phyloP scores from a whole-genome alignment of 2,888 invertebrate genomes.

The Scaptomyza cyrtandrae region DNA sequence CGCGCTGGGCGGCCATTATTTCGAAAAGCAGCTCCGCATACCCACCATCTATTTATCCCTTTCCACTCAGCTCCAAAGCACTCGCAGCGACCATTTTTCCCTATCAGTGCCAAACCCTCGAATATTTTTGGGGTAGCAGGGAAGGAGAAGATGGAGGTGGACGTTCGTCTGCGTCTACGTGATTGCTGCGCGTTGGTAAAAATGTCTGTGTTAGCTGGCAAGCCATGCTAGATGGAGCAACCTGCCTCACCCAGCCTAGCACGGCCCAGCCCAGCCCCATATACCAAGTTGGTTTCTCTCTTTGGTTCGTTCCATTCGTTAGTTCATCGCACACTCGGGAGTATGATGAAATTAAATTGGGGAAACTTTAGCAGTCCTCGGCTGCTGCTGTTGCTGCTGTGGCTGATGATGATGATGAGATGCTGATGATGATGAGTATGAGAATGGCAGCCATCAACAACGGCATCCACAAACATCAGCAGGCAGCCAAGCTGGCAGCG shows the following conservation, averaged over 20 bases:
- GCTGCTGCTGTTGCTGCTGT: conserved; percentile 19
- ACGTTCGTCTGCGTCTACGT: conserved; percentile 60
- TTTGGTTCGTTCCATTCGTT: conserved; percentile 72
- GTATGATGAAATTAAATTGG: conserved; percentile 83
- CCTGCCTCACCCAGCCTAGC: conserved; percentile 1
- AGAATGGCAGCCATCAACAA: conserved; percentile 80
- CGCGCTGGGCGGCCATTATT: conserved; percentile 57
- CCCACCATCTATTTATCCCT: not conserved
- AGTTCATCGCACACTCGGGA: conserved; percentile 78
- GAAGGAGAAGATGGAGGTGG: not conserved
- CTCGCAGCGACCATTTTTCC: conserved; percentile 30
- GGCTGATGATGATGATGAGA: conserved; percentile 15
- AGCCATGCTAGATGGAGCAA: conserved; percentile 40
- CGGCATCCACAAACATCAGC: conserved; percentile 60
- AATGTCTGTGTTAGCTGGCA: conserved; percentile 49
- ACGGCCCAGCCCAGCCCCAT: conserved; percentile 11
- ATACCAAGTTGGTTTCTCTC: conserved; percentile 24
- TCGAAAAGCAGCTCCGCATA: conserved; percentile 35
- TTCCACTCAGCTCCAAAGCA: not conserved
- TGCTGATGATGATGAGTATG: conserved; percentile 54
- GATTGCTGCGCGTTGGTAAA: conserved; percentile 68
- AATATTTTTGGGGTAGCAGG: conserved; percentile 11
- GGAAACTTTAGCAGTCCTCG: conserved; percentile 78
- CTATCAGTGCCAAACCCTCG: conserved; percentile 44
- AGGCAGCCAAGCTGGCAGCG: conserved; percentile 20